Conservation (phyloP, 2,888 invertebrate genomes). For the Orthosia incerta region DNA sequence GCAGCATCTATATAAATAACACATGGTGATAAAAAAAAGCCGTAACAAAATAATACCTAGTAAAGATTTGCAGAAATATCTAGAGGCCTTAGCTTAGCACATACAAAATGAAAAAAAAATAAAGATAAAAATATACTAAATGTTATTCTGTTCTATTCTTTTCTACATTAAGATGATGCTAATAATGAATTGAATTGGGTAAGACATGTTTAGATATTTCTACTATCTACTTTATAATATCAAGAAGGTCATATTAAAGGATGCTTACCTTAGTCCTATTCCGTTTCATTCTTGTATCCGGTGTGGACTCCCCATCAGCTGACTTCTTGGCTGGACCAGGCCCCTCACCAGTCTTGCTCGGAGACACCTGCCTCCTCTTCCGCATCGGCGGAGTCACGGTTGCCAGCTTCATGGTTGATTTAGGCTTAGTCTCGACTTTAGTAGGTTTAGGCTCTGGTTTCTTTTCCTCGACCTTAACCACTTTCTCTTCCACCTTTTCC, state of each 20-base stretch:
- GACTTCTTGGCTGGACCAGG: constrained; percentile 81
- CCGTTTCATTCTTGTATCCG: constrained; percentile 86
- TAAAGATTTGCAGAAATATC: constrained; percentile 8
- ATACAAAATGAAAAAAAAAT: too few relatives aligned
- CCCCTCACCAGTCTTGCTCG: constrained; percentile 81
- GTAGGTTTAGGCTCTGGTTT: constrained; percentile 75
- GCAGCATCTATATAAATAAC: constrained; percentile 28
- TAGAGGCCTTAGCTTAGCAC: neutral
- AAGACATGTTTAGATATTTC: constrained; percentile 6
- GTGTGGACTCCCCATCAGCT: constrained; percentile 80
- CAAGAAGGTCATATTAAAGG: neutral
- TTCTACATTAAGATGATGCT: neutral
- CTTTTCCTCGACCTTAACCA: constrained; percentile 69
- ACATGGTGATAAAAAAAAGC: constrained; percentile 17
- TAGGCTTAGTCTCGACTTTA: constrained; percentile 83
- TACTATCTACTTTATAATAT: neutral
- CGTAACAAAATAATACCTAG: neutral
- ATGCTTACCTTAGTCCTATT: constrained; percentile 86
- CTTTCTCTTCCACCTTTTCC: constrained; percentile 79
- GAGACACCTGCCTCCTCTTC: constrained; percentile 89
- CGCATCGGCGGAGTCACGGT: constrained; percentile 91
- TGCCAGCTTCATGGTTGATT: constrained; percentile 89
- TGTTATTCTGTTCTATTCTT: too few relatives aligned
- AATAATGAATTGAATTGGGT: neutral
- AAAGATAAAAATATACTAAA: too few relatives aligned